These are phyloP conservation scores for Microplitis mediator DNA, from an alignment of 1,140 invertebrate species.

Conservation along the genomic window DNA sequence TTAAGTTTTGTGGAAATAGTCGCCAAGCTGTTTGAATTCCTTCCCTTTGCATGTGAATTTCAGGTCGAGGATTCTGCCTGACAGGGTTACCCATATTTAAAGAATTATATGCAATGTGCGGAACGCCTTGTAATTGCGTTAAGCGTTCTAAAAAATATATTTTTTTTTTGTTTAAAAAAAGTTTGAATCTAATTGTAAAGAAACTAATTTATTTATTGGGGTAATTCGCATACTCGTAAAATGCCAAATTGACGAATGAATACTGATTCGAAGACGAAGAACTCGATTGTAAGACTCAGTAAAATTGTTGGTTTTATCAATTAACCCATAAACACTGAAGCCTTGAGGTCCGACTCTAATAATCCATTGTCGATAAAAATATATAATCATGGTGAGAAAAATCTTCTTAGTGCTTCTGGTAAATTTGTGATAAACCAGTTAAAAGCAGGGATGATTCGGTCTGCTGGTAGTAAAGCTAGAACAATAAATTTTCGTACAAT, in stretches of 20 bases:
- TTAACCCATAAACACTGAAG: constrained; percentile 3
- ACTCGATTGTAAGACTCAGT: constrained; percentile 5
- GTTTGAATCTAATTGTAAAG: neutral
- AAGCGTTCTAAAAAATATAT: neutral
- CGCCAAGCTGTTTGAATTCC: neutral
- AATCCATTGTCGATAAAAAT: neutral
- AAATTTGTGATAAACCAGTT: neutral
- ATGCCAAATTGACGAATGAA: constrained; percentile 7
- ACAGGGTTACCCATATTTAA: neutral
- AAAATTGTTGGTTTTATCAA: constrained; percentile 2
- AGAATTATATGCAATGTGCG: neutral
- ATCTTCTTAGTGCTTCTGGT: neutral
- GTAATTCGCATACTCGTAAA: neutral
- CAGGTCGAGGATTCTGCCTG: neutral
- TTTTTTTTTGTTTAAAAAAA: neutral
- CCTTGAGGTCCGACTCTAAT: neutral
- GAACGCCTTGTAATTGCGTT: neutral
- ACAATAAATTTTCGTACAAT: constrained; percentile 1
- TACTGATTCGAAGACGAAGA: neutral
- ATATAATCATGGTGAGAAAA: neutral
- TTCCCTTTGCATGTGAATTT: neutral
- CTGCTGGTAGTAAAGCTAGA: neutral
- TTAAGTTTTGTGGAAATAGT: neutral
- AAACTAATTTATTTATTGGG: neutral
- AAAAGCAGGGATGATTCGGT: neutral